Evolutionary conservation across 1,140 invertebrate species (phyloP), one percentile per base, ranked within the genome.

Genomic region (Calephelis nemesis): DNA sequence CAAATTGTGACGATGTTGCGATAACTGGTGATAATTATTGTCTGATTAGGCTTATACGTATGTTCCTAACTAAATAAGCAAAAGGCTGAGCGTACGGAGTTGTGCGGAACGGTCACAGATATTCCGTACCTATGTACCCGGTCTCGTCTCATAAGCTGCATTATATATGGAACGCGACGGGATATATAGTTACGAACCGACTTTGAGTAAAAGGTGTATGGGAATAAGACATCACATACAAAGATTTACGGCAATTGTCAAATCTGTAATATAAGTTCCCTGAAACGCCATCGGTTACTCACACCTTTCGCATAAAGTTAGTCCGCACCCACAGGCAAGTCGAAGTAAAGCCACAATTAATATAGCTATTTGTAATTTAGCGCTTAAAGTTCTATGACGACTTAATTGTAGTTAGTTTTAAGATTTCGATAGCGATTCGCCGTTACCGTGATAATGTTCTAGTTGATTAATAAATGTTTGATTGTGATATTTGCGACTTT

Each of bases 331-430:
- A 12, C 63, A 40, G 15, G 12, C 30, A 67, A 48, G 39, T 68
- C 45, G 48, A 39, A 11, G 49, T 62, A 39, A 7, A 15, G 39
- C 47, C 48, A 52, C 65, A 62, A 70, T 60, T 62, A 62, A 40
- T 63, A 48, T 67, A 63, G 58, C 47, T 67, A 72, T 39, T 54
- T 65, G 60, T 72, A 67, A 66, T 71, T 48, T 68, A 68, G 67
- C 65, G 64, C 54, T 69, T 69, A 62, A 63, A 47, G 65, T 63
- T 72, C 40, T 67, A 71, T 48, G 66, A 70, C 49, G 65, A 71
- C 50, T 67, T 67, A 71, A 47, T 70, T 30, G 64, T 66, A 63
- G 69, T 67, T 70, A 66, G 58, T 54, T 63, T n/a, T 69, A 69
- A 69, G 67, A 63, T 63, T 63, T 63, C 67, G 39, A 63, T 47